Evolutionary conservation across 2,888 invertebrate genomes (phyloP).

Genomic region (Hirudinaria manillensis): DNA sequence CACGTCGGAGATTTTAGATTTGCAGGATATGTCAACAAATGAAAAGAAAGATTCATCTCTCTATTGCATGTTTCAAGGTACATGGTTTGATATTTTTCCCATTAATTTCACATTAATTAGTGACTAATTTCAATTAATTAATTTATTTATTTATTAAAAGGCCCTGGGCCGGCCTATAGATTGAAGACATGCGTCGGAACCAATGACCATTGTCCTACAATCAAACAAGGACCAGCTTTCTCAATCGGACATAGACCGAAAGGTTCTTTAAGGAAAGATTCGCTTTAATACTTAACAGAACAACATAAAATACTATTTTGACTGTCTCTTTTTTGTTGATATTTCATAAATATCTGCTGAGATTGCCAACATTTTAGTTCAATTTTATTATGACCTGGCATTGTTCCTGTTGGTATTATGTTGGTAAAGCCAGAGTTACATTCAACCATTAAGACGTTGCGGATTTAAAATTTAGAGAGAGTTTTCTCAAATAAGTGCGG

Average conservation of each 20-base stretch:
- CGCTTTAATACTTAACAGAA: too few species aligned
- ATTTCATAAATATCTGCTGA: too few species aligned
- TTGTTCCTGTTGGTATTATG: too few species aligned
- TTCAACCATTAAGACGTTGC: too few species aligned
- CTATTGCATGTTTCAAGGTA: constrained; percentile 29
- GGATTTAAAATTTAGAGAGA: too few species aligned
- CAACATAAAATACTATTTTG: too few species aligned
- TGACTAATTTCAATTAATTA: background rate
- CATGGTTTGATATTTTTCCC: background rate
- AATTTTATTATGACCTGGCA: too few species aligned
- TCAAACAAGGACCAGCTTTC: constrained; percentile 36
- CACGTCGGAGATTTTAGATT: too few species aligned
- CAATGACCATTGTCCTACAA: constrained; percentile 36
- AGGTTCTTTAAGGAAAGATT: constrained; percentile 23
- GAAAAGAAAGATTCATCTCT: constrained; percentile 16
- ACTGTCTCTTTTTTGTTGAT: too few species aligned
- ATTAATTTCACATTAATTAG: background rate
- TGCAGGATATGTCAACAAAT: constrained; percentile 6
- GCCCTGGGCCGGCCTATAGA: constrained; percentile 40
- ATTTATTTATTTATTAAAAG: constrained; percentile 21
- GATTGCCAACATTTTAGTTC: too few species aligned
- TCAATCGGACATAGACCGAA: constrained; percentile 32
- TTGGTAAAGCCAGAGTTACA: too few species aligned
- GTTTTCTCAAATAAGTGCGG: background rate
- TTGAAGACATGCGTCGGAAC: constrained; percentile 36